phyloP scores from a whole-genome alignment of 2,888 invertebrate species.

The Ophion costatus region DNA sequence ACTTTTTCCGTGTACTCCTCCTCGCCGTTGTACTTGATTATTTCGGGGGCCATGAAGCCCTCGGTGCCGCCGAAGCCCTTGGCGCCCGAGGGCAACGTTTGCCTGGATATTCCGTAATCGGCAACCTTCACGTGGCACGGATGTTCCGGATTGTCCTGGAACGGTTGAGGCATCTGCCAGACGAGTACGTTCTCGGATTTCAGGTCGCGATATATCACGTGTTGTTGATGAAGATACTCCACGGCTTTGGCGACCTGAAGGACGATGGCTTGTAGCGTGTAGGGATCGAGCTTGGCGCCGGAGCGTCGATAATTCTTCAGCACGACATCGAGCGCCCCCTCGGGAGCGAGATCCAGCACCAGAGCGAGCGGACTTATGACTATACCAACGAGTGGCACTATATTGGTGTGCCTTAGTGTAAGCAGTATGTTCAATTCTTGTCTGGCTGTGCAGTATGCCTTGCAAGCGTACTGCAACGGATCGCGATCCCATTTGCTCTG shows the following conservation, averaged over 20 bases:
- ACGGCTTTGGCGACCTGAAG: constrained; percentile 97
- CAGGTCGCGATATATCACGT: constrained; percentile 96
- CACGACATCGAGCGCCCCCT: constrained; percentile 94
- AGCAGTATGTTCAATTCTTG: constrained; percentile 96
- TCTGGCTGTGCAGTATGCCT: constrained; percentile 97
- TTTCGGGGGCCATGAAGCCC: constrained; percentile 99
- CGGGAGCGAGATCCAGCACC: constrained; percentile 95
- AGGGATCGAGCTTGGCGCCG: constrained; percentile 92
- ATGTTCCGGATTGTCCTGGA: constrained; percentile 87
- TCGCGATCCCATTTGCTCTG: constrained; percentile 97
- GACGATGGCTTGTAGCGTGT: constrained; percentile 93
- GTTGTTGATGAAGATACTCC: constrained; percentile 96
- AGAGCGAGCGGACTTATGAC: constrained; percentile 95
- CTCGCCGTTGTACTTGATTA: constrained; percentile 98
- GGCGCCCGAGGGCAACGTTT: constrained; percentile 94
- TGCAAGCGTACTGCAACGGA: constrained; percentile 95
- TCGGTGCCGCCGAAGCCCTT: constrained; percentile 99
- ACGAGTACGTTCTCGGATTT: constrained; percentile 99
- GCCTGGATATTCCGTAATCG: constrained; percentile 97
- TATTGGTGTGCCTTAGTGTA: constrained; percentile 94
- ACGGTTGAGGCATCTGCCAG: constrained; percentile 96
- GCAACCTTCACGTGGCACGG: constrained; percentile 96
- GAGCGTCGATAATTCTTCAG: constrained; percentile 94
- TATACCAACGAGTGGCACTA: constrained; percentile 95
- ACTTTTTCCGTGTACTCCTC: constrained; percentile 99